A percentile compares a stretch with the other conserved stretches of the same genome.
phyloP scores from a whole-genome alignment of 2,888 invertebrate species.

The Melanostoma scalare region DNA sequence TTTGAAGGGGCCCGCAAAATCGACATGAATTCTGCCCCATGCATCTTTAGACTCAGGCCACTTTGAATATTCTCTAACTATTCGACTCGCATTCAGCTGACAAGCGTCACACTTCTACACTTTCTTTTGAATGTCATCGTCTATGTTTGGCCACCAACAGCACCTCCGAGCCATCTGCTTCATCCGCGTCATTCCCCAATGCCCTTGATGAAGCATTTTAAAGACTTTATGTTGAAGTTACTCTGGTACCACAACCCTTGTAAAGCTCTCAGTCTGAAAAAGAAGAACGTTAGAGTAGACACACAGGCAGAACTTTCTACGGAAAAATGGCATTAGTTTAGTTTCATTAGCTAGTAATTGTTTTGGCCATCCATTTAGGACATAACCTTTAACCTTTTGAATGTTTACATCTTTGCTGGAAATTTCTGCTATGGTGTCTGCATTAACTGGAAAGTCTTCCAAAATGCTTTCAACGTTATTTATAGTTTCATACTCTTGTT shows the following conservation, averaged over 20 bases:
- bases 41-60: constrained; percentile 1
- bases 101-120: constrained; percentile 22
- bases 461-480: background rate
- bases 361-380: constrained; percentile 16
- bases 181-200: constrained; percentile 17
- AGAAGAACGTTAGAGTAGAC: constrained; percentile 22
- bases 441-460: constrained; percentile 16
- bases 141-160: constrained; percentile 20
- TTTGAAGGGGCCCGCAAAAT: constrained; percentile 9
- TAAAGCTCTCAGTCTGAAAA: constrained; percentile 17
- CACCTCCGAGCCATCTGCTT: constrained; percentile 15
- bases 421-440: constrained; percentile 1
- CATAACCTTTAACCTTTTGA: constrained; percentile 3
- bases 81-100: constrained; percentile 5
- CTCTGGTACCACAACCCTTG: constrained; percentile 6
- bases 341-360: constrained; percentile 9
- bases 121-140: constrained; percentile 18
- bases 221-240: constrained; percentile 6
- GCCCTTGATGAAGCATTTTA: constrained; percentile 7
- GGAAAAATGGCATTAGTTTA: constrained; percentile 24
- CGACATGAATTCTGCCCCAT: constrained; percentile 11
- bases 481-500: background rate
- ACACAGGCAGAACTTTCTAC: constrained; percentile 29
- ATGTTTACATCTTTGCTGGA: background rate
- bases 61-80: constrained; percentile 3